Evolutionary conservation across 2,888 invertebrate species (phyloP).

Genomic region (Cheilosia vernalis): DNA sequence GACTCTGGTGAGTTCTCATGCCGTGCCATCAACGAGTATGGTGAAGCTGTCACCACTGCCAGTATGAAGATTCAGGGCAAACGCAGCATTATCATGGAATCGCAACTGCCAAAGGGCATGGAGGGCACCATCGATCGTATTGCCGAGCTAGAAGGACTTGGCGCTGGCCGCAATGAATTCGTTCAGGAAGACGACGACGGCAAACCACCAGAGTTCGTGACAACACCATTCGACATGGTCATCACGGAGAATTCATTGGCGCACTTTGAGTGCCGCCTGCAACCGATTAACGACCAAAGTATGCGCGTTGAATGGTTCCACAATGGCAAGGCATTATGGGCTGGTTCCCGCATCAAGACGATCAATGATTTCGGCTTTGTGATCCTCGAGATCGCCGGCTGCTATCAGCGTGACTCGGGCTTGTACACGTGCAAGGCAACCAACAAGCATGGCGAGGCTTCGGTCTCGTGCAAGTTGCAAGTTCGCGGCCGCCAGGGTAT

Average conservation of each 20-base stretch:
- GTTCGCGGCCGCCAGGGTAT: slow-evolving; percentile 95
- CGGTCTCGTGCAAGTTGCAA: slow-evolving; percentile 93
- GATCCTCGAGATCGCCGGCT: slow-evolving; percentile 96
- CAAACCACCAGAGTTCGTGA: slow-evolving; percentile 95
- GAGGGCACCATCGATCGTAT: slow-evolving; percentile 96
- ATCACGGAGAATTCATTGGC: slow-evolving; percentile 94
- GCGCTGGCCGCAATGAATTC: slow-evolving; percentile 87
- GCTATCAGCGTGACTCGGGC: slow-evolving; percentile 96
- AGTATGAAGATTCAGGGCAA: slow-evolving; percentile 96
- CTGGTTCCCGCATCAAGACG: slow-evolving; percentile 96
- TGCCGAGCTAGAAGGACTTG: slow-evolving; percentile 94
- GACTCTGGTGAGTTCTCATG: slow-evolving; percentile 97
- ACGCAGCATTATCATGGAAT: slow-evolving; percentile 95
- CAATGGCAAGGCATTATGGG: slow-evolving; percentile 95
- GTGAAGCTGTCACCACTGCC: slow-evolving; percentile 95
- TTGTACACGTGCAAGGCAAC: slow-evolving; percentile 96
- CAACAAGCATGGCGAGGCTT: slow-evolving; percentile 95
- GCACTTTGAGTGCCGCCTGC: slow-evolving; percentile 95
- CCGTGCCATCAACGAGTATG: slow-evolving; percentile 94
- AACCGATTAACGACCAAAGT: slow-evolving; percentile 95
- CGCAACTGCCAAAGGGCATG: slow-evolving; percentile 96
- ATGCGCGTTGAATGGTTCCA: slow-evolving; percentile 99
- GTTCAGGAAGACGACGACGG: slow-evolving; percentile 92
- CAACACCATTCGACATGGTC: slow-evolving; percentile 92
- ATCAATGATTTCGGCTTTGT: slow-evolving; percentile 99